These are phyloP conservation scores for Euplexia lucipara DNA, from an alignment of 2,888 invertebrate species.

Conservation along the genomic window DNA sequence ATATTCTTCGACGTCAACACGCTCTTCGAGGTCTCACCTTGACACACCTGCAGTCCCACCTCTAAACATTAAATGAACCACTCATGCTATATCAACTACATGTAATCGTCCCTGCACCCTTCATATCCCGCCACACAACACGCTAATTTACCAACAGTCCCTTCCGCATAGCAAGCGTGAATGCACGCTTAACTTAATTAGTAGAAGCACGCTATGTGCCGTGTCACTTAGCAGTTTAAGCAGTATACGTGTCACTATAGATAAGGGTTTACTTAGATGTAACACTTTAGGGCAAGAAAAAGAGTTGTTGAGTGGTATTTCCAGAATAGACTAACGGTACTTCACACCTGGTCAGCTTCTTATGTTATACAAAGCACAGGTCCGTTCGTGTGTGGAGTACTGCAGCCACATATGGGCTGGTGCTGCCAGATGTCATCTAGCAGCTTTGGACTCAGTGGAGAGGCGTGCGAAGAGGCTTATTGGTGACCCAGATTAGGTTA, in stretches of 20 bases:
- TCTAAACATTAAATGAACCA: background rate
- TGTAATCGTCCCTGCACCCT: background rate
- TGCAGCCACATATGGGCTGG: no score
- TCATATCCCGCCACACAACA: constrained; percentile 12
- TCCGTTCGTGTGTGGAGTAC: no score
- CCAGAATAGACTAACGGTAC: no score
- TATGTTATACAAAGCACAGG: no score
- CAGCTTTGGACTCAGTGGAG: no score
- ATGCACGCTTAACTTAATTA: constrained; percentile 53
- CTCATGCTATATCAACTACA: background rate
- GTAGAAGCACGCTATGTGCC: constrained; percentile 40
- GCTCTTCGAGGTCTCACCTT: no score
- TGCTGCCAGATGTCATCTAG: no score
- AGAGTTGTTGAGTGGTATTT: background rate
- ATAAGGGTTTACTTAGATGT: background rate
- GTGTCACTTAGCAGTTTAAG: constrained; percentile 25
- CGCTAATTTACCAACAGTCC: constrained; percentile 10
- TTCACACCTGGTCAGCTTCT: no score
- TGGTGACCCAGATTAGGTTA: no score
- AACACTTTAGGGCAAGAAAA: background rate
- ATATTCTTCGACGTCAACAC: no score
- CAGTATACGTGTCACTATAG: background rate
- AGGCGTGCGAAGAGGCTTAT: no score
- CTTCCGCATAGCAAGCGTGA: constrained; percentile 27
- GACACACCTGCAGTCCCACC: no score